Evolutionary conservation across 2,797 vertebrate genomes (phyloP), one percentile per base, ranked within the genome.

Genomic region (Pangasius mekongensis): DNA sequence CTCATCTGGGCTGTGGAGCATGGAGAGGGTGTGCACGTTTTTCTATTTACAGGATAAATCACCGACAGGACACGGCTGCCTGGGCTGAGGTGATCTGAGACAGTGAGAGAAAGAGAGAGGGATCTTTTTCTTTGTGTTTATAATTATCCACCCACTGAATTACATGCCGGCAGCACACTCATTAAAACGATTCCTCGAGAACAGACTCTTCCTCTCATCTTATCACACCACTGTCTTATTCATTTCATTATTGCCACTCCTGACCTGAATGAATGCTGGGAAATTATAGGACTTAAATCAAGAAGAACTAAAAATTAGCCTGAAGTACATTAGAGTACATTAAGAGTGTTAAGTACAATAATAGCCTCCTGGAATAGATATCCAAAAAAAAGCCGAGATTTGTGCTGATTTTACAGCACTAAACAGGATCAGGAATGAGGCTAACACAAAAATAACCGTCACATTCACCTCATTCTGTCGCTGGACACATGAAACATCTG

Each of bases 11-110:
- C 87, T 83, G 49, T 60, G 78, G 89, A 89, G 89, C 87, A 87
- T 90, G 86, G 71, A 86, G 84, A 78, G 56, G 76, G 71, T 84
- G 85, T 89, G 89, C 84, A 85, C 83, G 62, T 43, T 66, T 66
- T 71, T 76, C 30, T 76, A 49, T 90, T 90, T 89, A 88, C 84
- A 71, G 89, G 89, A 90, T 90, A 91, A 88, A 90, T 91, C 90
- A 88, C 85, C 83, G n/a, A 83, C 85, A 87, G 88, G 84, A 86
- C 88, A 87, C 71, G 86, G 87, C 88, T 92, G 89, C 84, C 73
- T 89, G 83, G 86, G 85, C 84, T 36, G 77, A 83, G 73, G 47
- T 69, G 60, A 60, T 78, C 54, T 62, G 36, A 87, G 83, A 64
- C 87, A 89, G 92, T 54, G 86, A 58, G 89, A 80, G 71, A 84